phyloP scores from a whole-genome alignment of 2,888 invertebrate species.

The Thecocarcelia acutangulata region DNA sequence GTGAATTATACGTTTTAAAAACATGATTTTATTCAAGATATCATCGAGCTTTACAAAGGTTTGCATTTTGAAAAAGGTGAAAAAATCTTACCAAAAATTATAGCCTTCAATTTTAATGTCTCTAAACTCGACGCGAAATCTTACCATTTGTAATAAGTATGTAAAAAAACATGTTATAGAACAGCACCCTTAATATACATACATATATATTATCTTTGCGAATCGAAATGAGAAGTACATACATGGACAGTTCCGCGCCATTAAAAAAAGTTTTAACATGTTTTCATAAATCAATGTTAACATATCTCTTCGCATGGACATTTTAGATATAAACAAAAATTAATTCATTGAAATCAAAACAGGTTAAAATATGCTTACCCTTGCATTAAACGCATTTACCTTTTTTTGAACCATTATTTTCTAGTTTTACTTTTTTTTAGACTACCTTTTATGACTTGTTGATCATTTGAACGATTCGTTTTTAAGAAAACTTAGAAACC shows the following conservation, averaged over 20 bases:
- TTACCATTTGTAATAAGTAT: conserved; percentile 16
- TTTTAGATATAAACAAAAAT: conserved; percentile 3
- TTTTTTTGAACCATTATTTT: conserved; percentile 26
- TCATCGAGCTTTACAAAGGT: conserved; percentile 50
- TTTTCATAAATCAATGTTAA: not conserved
- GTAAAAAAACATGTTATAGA: conserved; percentile 2
- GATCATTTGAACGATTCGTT: conserved; percentile 12
- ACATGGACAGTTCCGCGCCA: not conserved
- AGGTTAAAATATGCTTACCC: conserved; percentile 44
- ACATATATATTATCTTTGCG: not conserved
- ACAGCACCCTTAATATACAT: conserved; percentile 5
- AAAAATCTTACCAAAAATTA: conserved; percentile 58
- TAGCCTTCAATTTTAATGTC: conserved; percentile 5
- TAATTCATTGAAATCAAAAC: not conserved
- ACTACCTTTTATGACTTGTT: not conserved
- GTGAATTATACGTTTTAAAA: conserved; percentile 47
- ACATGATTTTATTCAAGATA: conserved; percentile 54
- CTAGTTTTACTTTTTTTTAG: conserved; percentile 7
- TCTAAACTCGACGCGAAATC: conserved; percentile 43
- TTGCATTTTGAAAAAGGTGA: conserved; percentile 20
- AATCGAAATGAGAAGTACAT: not conserved
- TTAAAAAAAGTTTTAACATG: not conserved
- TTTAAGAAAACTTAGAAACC: conserved; percentile 39
- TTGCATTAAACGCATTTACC: conserved; percentile 29
- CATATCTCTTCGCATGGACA: conserved; percentile 1